Percentiles rank a stretch among this genome's conserved stretches.
phyloP scores from a whole-genome alignment of 2,888 invertebrate species.

The Epinotia nisella region DNA sequence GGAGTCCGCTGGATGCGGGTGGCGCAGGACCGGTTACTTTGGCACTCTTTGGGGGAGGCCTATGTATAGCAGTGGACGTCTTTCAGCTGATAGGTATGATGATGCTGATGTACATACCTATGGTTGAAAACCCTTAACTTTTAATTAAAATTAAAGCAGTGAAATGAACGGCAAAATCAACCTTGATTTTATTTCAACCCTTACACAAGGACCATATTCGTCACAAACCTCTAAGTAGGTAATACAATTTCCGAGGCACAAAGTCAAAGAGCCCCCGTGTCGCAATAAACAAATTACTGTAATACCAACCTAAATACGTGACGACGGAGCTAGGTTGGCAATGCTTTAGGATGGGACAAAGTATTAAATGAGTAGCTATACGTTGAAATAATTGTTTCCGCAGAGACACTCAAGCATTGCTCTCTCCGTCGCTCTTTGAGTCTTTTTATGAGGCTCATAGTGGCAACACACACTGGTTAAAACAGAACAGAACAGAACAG shows the following conservation, averaged over 20 bases:
- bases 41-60: too few relatives aligned
- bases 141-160: not conserved
- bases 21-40: too few relatives aligned
- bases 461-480: too few relatives aligned
- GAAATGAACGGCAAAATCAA: slow-evolving; percentile 9
- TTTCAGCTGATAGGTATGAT: too few relatives aligned
- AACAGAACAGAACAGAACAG: too few relatives aligned
- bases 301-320: slow-evolving; percentile 75
- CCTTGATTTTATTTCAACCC: not conserved
- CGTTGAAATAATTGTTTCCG: not conserved
- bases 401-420: too few relatives aligned
- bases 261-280: slow-evolving; percentile 73
- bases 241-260: slow-evolving; percentile 75
- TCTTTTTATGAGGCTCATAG: too few relatives aligned
- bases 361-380: not conserved
- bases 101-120: too few relatives aligned
- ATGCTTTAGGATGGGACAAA: slow-evolving; percentile 30
- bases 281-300: slow-evolving; percentile 80
- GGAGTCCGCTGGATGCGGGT: too few relatives aligned
- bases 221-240: slow-evolving; percentile 62
- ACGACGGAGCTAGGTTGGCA: slow-evolving; percentile 57
- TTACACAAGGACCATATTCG: slow-evolving; percentile 39
- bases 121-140: too few relatives aligned
- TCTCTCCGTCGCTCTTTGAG: not conserved
- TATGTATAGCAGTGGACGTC: too few relatives aligned